These are phyloP conservation scores for Eupsilia transversa DNA, from an alignment of 2,888 invertebrate species.

Conservation along the genomic window DNA sequence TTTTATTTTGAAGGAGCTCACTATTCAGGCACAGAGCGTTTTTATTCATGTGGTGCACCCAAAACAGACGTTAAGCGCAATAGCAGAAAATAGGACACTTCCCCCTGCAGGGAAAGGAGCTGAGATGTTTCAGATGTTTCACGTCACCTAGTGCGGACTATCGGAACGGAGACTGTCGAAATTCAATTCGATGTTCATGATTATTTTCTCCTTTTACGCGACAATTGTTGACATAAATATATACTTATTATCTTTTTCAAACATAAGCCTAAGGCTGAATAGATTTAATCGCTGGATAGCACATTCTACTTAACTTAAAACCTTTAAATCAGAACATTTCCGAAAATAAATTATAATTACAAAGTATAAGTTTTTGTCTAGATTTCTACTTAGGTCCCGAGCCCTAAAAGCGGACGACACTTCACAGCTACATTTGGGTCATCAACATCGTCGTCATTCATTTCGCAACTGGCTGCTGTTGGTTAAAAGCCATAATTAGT, in stretches of 20 bases:
- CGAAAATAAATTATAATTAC: not conserved
- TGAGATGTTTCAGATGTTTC: slow-evolving; percentile 50
- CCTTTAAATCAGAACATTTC: not conserved
- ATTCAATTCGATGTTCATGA: slow-evolving; percentile 41
- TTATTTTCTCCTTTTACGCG: slow-evolving; percentile 21
- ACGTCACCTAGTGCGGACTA: slow-evolving; percentile 30
- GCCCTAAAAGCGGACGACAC: slow-evolving; percentile 49
- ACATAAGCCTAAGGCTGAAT: not conserved
- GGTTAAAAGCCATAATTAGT: slow-evolving; percentile 61
- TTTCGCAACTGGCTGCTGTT: slow-evolving; percentile 47
- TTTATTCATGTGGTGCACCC: slow-evolving; percentile 9
- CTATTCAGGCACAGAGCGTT: not conserved
- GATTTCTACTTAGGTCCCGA: slow-evolving; percentile 22
- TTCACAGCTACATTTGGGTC: slow-evolving; percentile 52
- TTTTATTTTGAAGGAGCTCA: not conserved
- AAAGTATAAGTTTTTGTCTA: not conserved
- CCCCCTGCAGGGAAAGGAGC: slow-evolving; percentile 4
- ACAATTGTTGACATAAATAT: slow-evolving; percentile 3
- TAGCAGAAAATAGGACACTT: slow-evolving; percentile 43
- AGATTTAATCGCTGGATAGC: not conserved
- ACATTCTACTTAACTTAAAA: not conserved
- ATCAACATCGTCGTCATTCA: slow-evolving; percentile 50
- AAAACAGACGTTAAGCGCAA: slow-evolving; percentile 41
- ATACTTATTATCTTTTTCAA: not conserved
- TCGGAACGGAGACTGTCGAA: slow-evolving; percentile 30